Conservation (phyloP, 2,888 invertebrate genomes). For the Rutpela maculata region DNA sequence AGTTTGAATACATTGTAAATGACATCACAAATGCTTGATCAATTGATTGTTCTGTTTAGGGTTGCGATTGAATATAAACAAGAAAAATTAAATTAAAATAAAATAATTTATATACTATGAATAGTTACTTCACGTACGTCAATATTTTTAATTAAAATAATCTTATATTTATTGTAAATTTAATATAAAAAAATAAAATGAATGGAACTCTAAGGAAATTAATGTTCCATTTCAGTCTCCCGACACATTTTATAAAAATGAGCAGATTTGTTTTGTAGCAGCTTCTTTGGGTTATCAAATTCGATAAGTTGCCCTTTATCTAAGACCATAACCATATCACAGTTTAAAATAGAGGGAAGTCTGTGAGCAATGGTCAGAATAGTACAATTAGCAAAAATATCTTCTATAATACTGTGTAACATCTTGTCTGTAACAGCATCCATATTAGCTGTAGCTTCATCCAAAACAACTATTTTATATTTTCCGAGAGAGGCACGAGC, state of each 20-base stretch:
- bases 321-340: slow-evolving; percentile 75
- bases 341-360: slow-evolving; percentile 76
- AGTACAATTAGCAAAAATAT: slow-evolving; percentile 74
- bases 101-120: too few relatives aligned
- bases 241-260: slow-evolving; percentile 57
- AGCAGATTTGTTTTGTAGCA: slow-evolving; percentile 55
- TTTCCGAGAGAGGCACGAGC: slow-evolving; percentile 75
- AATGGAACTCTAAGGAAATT: background rate
- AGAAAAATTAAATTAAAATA: too few relatives aligned
- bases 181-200: background rate
- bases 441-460: slow-evolving; percentile 77
- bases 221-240: slow-evolving; percentile 10
- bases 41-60: too few relatives aligned
- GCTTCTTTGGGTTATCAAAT: slow-evolving; percentile 56
- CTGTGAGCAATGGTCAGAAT: slow-evolving; percentile 74
- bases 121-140: too few relatives aligned
- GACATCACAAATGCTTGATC: too few relatives aligned
- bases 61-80: too few relatives aligned
- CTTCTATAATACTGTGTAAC: slow-evolving; percentile 75
- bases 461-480: slow-evolving; percentile 75
- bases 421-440: slow-evolving; percentile 75
- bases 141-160: too few relatives aligned
- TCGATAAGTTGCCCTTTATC: slow-evolving; percentile 72
- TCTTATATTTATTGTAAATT: too few relatives aligned
- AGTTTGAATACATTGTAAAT: background rate